These are phyloP conservation scores for Spizella passerina DNA, from an alignment of 2,797 vertebrate species.

Conservation along the genomic window DNA sequence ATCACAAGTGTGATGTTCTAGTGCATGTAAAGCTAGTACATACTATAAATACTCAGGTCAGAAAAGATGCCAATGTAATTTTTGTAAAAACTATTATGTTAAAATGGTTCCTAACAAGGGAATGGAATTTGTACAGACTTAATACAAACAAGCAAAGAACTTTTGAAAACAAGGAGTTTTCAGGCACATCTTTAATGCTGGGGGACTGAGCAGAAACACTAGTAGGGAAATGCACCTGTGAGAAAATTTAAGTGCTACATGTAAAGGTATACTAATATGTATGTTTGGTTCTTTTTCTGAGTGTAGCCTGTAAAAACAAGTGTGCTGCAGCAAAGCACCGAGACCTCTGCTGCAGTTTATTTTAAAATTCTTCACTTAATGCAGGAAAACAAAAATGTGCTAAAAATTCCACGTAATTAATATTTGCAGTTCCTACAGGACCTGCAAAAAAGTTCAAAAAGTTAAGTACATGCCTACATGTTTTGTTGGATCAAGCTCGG, in stretches of 20 bases:
- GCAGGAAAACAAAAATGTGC: not conserved
- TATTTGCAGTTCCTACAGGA: not conserved
- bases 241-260: rapidly evolving
- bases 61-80: not conserved
- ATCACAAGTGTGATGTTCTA: not conserved
- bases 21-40: not conserved
- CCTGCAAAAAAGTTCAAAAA: not conserved
- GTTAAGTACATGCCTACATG: not conserved
- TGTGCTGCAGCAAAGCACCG: not conserved
- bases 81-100: not conserved
- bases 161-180: not conserved
- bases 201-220: not conserved
- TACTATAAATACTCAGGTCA: not conserved
- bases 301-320: not conserved
- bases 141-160: not conserved
- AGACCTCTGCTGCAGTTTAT: not conserved
- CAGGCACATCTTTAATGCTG: not conserved
- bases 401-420: not conserved
- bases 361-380: not conserved
- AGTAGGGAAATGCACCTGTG: not conserved
- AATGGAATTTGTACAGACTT: not conserved
- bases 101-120: not conserved
- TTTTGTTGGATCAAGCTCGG: not conserved
- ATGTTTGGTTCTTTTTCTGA: not conserved
- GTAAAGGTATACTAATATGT: rapidly evolving